These are phyloP conservation scores for Xenopus petersii DNA, from an alignment of 2,797 vertebrate genomes.

Conservation along the genomic window DNA sequence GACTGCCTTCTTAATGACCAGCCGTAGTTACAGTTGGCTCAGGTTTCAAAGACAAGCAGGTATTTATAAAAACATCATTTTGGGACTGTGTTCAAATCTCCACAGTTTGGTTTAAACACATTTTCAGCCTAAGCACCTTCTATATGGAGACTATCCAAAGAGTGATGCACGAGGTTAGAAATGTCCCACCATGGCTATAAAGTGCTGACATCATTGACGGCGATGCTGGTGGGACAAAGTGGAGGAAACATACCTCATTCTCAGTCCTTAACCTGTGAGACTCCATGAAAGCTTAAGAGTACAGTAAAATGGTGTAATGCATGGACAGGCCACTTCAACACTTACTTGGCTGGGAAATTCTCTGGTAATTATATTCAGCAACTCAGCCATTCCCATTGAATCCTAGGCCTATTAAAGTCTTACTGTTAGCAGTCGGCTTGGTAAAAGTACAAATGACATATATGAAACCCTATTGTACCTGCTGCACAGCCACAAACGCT, in stretches of 20 bases:
- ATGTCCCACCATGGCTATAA: slow-evolving; percentile 35
- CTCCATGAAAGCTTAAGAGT: too few species aligned
- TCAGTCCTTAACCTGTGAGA: too few species aligned
- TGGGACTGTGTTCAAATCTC: slow-evolving; percentile 17
- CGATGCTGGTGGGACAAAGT: slow-evolving; percentile 3
- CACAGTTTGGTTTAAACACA: slow-evolving; percentile 12
- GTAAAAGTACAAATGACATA: too few species aligned
- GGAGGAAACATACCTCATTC: neutral
- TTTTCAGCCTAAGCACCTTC: slow-evolving; percentile 36
- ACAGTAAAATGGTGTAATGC: too few species aligned
- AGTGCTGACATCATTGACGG: slow-evolving; percentile 34
- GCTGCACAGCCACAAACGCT: too few species aligned
- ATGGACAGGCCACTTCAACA: too few species aligned
- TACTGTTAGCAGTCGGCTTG: too few species aligned
- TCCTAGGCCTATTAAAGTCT: too few species aligned
- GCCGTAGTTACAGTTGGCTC: slow-evolving; percentile 20
- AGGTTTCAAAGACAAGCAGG: slow-evolving; percentile 31
- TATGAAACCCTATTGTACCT: too few species aligned
- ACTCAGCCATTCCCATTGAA: too few species aligned
- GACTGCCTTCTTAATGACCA: slow-evolving; percentile 33
- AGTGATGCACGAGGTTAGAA: slow-evolving; percentile 25
- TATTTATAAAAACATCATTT: slow-evolving; percentile 15
- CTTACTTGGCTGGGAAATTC: too few species aligned
- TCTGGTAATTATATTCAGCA: too few species aligned
- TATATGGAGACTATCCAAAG: slow-evolving; percentile 20